phyloP scores from a whole-genome alignment of 2,797 vertebrate genomes.

The Nannoperca obscura region DNA sequence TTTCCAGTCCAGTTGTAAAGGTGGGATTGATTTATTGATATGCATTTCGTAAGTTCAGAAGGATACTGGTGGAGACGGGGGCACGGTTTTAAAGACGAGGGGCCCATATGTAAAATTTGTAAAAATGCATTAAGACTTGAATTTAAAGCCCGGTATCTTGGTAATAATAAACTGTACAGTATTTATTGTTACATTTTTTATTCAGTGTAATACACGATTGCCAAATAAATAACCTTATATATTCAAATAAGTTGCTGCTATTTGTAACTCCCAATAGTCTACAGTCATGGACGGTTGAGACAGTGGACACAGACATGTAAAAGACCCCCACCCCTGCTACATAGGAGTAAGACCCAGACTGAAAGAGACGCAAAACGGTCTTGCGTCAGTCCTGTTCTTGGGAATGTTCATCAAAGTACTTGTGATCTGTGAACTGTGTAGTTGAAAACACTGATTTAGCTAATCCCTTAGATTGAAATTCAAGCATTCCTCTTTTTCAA shows the following conservation, averaged over 20 bases:
- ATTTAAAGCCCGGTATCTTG: too few relatives aligned
- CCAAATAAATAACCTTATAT: too few relatives aligned
- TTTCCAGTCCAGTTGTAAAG: neutral
- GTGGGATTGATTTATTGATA: neutral
- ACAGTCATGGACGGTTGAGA: too few relatives aligned
- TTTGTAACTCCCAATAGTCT: too few relatives aligned
- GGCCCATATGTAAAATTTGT: neutral
- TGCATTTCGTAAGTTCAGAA: neutral
- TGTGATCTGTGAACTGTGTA: constrained; percentile 1
- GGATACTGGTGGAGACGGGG: neutral
- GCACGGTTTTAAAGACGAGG: neutral
- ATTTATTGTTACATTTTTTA: too few relatives aligned
- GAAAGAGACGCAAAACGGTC: too few relatives aligned
- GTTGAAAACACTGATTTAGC: constrained; percentile 23
- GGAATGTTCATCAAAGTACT: constrained; percentile 2
- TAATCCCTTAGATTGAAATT: constrained; percentile 33
- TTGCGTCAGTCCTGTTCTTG: neutral
- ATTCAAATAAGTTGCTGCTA: too few relatives aligned
- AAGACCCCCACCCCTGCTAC: too few relatives aligned
- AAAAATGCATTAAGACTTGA: neutral
- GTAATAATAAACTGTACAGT: too few relatives aligned
- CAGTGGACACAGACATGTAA: too few relatives aligned
- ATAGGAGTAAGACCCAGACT: too few relatives aligned
- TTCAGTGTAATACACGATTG: too few relatives aligned
- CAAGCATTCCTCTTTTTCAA: constrained; percentile 33